Evolutionary conservation across 2,113 vertebrate genomes (phyloP).

Genomic region (Colaptes auratus): DNA sequence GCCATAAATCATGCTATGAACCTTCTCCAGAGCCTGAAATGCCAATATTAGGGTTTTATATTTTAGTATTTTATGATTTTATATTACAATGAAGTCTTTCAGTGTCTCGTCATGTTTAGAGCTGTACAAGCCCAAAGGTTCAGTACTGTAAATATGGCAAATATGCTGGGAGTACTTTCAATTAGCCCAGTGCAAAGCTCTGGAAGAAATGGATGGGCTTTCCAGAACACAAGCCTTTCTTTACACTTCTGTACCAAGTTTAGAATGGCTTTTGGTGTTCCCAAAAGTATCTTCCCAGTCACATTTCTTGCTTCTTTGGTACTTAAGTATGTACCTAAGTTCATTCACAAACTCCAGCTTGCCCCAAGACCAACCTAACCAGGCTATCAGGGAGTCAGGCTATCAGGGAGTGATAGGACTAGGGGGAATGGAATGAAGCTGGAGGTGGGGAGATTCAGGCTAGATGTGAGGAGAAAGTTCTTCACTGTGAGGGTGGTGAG

Average conservation of each 20-base stretch:
- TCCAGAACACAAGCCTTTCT: not conserved
- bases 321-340: not conserved
- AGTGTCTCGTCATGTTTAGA: not conserved
- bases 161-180: not conserved
- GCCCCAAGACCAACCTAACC: not conserved
- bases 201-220: not conserved
- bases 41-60: not conserved
- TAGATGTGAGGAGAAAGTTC: too few relatives aligned
- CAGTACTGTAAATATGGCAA: not conserved
- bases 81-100: not conserved
- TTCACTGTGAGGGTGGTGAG: too few relatives aligned
- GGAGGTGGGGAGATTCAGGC: too few relatives aligned
- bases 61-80: not conserved
- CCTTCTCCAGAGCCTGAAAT: not conserved
- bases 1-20: not conserved
- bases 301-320: not conserved
- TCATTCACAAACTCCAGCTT: not conserved
- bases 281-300: not conserved
- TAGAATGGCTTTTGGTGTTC: not conserved
- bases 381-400: too few relatives aligned
- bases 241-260: not conserved
- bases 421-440: too few relatives aligned
- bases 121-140: not conserved
- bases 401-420: too few relatives aligned
- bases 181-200: not conserved